Evolutionary conservation across 2,797 vertebrate species (phyloP), one percentile per base, ranked within the genome.

Genomic region (Aplochiton taeniatus): DNA sequence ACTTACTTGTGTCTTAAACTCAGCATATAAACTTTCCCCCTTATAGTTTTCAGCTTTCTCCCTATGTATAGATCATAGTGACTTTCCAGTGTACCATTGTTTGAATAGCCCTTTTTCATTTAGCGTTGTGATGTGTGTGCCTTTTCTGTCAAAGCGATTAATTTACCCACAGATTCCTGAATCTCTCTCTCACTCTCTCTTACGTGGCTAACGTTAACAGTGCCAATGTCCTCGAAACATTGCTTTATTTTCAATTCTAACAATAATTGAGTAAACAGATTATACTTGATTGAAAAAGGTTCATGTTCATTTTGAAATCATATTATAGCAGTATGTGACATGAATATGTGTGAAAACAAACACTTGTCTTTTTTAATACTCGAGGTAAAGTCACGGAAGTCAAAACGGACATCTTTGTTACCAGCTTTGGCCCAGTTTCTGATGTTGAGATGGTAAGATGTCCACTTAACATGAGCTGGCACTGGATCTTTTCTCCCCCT

Each of bases 391-490:
- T 93, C 18, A 94, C 93, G 45, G 93, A 94, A 82, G 92, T 94
- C 70, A 94, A 94, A 90, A 94, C 93, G 1, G 93, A 94, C 84
- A 94, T 94, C 81, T 94, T 93, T 81, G 93, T 94, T 82, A 94
- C 93, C 88, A 94, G 93, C 85, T 94, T 94, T 75, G 93, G 93
- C 79, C 93, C 93, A 4, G 93, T 94, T 61, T 94, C 93, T 66
- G 93, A 94, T 75, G 93, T 94, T n/a, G 93, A 94, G 85, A 94
- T 94, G 93, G 93, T 94, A 88, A 7, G 93, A 91, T 16, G 66
- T 44, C 52, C n/a, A 4, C 58, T 54, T 64, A 70, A 42, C 11
- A 43, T 11, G 69, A 67, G 50, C 52, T 42, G 61, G 68, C 47
- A 31, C 69, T 43, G 14, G 31, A 31, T 31, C 31, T 3, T 31